Evolutionary conservation across 2,113 vertebrate genomes (phyloP).

Genomic region (Oreamnos americanus): DNA sequence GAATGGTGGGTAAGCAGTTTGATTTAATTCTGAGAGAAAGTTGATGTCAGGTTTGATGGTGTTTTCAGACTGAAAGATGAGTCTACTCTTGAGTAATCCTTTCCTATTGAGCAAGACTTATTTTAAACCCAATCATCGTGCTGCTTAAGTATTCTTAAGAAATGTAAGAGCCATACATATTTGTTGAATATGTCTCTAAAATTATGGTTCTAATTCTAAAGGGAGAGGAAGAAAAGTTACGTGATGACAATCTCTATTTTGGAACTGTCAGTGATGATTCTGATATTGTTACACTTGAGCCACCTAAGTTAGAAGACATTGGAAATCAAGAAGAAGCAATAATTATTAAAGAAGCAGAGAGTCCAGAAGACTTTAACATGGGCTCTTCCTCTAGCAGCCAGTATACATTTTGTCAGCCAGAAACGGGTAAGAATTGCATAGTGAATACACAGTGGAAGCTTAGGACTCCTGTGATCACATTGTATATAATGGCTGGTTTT

Average conservation of each 20-base stretch:
- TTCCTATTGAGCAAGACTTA: background rate
- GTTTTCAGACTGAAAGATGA: background rate
- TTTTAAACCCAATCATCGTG: background rate
- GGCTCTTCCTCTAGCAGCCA: conserved; percentile 96
- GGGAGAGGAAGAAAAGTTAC: conserved; percentile 69
- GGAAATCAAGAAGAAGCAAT: conserved; percentile 80
- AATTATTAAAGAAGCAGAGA: conserved; percentile 65
- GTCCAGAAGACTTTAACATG: conserved; percentile 84
- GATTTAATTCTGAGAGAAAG: background rate
- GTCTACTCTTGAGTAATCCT: background rate
- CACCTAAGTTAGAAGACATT: conserved; percentile 83
- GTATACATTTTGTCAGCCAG: conserved; percentile 90
- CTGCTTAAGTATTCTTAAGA: background rate
- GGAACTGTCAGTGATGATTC: conserved; percentile 93
- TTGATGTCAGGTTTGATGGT: background rate
- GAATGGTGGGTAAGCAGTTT: background rate
- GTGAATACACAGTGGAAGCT: background rate
- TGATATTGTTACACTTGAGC: conserved; percentile 93
- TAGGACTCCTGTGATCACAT: background rate
- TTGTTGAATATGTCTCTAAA: conserved; percentile 20
- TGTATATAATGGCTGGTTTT: background rate
- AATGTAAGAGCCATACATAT: background rate
- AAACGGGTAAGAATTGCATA: conserved; percentile 84
- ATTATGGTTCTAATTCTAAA: conserved; percentile 59
- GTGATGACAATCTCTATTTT: conserved; percentile 81